A percentile compares a stretch with the other conserved stretches of the same genome.
Evolutionary conservation across 92 coral and sea anemone species (phyloP).

Genomic region (Epizoanthus stellaris): DNA sequence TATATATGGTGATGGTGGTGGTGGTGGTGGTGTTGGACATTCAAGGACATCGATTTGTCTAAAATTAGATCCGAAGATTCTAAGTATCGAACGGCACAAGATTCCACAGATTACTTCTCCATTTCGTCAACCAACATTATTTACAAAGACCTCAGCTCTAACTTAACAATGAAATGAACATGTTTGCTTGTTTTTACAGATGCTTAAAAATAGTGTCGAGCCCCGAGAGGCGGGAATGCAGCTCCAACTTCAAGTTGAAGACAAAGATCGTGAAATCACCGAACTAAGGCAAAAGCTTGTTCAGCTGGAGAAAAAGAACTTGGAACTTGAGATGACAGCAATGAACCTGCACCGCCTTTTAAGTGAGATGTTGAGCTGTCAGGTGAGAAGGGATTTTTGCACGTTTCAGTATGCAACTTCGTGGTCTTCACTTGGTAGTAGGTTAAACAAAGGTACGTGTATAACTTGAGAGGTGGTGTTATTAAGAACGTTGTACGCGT

Average conservation of each 20-base stretch:
- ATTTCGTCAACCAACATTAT: not conserved
- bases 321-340: conserved; percentile 16
- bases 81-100: too few species aligned
- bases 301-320: conserved; percentile 1
- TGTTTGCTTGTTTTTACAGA: not conserved
- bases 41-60: too few species aligned
- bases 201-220: not conserved
- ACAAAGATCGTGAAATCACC: not conserved
- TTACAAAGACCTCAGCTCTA: not conserved
- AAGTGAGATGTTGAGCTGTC: not conserved
- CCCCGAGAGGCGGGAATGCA: not conserved
- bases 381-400: not conserved
- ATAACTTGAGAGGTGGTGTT: too few species aligned
- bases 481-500: too few species aligned
- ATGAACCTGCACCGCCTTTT: conserved; percentile 16
- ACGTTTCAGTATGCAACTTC: not conserved
- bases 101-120: too few species aligned
- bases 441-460: too few species aligned
- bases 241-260: not conserved
- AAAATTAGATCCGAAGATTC: too few species aligned
- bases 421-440: too few species aligned
- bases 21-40: too few species aligned
- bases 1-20: too few species aligned
- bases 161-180: not conserved
- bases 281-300: not conserved